phyloP scores from a whole-genome alignment of 2,797 vertebrate genomes.

The Rhabdomys pumilio region DNA sequence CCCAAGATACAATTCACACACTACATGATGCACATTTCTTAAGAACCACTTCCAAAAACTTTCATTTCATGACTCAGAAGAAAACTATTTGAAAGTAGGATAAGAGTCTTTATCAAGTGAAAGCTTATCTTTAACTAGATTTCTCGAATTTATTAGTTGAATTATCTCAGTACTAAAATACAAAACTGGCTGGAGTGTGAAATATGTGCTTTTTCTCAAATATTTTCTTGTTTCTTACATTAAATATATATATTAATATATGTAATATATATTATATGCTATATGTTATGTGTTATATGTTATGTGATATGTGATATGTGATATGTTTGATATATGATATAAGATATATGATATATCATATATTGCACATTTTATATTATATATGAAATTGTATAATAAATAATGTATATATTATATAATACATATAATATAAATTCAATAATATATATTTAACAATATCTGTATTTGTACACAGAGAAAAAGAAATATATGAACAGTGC shows the following conservation, averaged over 20 bases:
- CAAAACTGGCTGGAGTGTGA: neutral
- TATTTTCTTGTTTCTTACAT: neutral
- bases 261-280: neutral
- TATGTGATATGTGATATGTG: no score
- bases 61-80: neutral
- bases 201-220: neutral
- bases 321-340: no score
- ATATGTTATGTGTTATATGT: no score
- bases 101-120: neutral
- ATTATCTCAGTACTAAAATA: neutral
- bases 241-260: neutral
- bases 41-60: neutral
- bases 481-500: neutral
- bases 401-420: no score
- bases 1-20: no score
- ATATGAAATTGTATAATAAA: no score
- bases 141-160: neutral
- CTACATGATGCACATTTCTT: neutral
- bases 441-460: no score
- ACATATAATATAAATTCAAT: no score
- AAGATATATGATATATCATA: no score
- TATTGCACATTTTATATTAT: no score
- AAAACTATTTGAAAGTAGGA: neutral
- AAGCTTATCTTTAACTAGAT: neutral
- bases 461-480: neutral